Evolutionary conservation across 2,797 vertebrate genomes (phyloP).

Genomic region (Hirundo rustica): DNA sequence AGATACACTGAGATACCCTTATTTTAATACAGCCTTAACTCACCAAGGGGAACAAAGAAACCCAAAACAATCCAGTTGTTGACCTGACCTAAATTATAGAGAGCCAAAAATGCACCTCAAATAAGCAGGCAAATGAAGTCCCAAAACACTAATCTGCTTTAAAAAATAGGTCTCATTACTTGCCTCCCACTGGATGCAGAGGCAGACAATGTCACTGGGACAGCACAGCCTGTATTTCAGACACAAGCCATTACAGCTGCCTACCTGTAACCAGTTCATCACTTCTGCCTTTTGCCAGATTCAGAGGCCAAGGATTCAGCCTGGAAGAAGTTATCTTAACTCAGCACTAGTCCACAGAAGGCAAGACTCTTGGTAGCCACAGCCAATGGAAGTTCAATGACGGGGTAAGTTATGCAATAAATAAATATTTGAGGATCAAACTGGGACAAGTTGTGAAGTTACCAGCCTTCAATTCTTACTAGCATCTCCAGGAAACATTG

Average conservation of each 20-base stretch:
- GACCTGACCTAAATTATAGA: background rate
- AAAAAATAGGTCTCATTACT: background rate
- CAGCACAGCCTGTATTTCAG: background rate
- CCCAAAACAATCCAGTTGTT: background rate
- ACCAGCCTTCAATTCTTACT: background rate
- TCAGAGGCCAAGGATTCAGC: background rate
- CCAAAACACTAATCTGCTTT: background rate
- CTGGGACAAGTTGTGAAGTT: background rate
- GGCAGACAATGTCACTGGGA: background rate
- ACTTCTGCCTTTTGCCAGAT: background rate
- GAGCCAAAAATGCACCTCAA: background rate
- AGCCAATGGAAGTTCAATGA: background rate
- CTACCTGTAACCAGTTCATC: background rate
- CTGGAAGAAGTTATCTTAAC: background rate
- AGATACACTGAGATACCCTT: background rate
- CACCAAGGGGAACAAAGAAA: background rate
- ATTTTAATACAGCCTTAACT: background rate
- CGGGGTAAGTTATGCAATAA: background rate
- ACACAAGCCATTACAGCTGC: background rate
- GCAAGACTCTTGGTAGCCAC: background rate
- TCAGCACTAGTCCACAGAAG: background rate
- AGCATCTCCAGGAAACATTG: background rate
- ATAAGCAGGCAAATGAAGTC: background rate
- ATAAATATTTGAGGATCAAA: background rate
- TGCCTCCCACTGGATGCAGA: background rate